Evolutionary conservation across 1,140 invertebrate genomes (phyloP), one percentile per base, ranked within the genome.

Genomic region (Parapsyche elsis): DNA sequence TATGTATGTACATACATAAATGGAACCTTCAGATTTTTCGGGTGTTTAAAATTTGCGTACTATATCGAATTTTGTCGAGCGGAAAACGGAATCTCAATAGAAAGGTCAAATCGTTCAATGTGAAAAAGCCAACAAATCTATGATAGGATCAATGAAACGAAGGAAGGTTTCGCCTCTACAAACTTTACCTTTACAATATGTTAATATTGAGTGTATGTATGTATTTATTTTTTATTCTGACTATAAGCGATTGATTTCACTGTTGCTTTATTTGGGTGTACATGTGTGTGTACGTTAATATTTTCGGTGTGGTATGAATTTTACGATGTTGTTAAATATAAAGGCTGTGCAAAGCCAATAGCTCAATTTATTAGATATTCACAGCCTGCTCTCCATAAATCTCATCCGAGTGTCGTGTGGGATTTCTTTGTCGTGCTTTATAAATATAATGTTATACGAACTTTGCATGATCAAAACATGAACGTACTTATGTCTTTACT

Each of bases 31-130:
- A 21, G 57, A 19, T 61, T 19, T 61, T 61, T 16, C 57, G 57
- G 57, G 57, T 61, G 57, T 61, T 61, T 61, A 61, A 61, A 61
- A 61, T 61, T n/a, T 38, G 30, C 30, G 57, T 19, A 61, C 57
- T 16, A 19, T 23, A 26, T 67, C 23, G 64, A 14, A 67, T 67
- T 67, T 30, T 24, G 26, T 26, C 64, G 21, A 67, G 64, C 14
- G 64, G 64, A 67, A 67, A 67, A 67, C 59, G 21, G 21, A 16
- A 19, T 64, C 14, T 24, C 21, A 67, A 67, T 24, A 23, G 2
- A 10, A 30, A 14, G 16, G 49, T 14, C 10, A 53, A 53, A 53
- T 14, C 4, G 49, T 12, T 53, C 2, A 53, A 53, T 14, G 12
- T 12, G 10, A 53, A 2, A 53, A 53, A 16, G 49, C 16, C 16